Base-by-base conservation (phyloP, 1,140 invertebrate genomes). In the Trissolcus basalis region DNA sequence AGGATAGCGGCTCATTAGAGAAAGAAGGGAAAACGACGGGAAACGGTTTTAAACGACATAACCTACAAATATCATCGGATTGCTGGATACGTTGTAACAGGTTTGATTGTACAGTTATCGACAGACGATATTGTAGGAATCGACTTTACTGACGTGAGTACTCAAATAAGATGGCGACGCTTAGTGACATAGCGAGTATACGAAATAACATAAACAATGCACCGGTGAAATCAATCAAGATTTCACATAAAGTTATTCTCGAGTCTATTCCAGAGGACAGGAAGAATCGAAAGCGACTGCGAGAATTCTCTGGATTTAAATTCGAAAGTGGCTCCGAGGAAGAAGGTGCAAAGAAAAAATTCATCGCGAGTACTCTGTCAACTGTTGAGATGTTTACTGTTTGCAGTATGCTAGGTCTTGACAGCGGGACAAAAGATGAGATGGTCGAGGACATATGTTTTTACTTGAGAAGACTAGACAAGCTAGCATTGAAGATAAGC, bases 261-360 rank as follows among this genome's bases (percentile, higher is more conserved):
- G 69, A 64, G 27, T 12, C 11, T 43, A 54, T 58, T 8, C 14
- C 41, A 19, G 27, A 4, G 1, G 60, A 72, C 27, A 27, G 60
- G 12, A 64, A 51, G 41, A 56, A 41, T 45, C 27, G 69, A 10
- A 43, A 65, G 45, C 36, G 51, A 16, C 12, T 72, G 32, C 33
- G 51, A 64, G 41, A 72, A 14, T 72, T 72, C 45, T 41, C 45
- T 0, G 69, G 69, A 1, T 72, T 64, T 33, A 27, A 14, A 8
- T 50, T 72, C 27, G 41, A 59, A 41, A 0, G 1, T 0, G 60
- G 36, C 13, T 64, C 69, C 35, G 43, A 58, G 14, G 48, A 64
- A 27, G 16, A 64, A 12, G 9, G 16, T 8, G 48, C 2, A 1
- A 72, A 72, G n/a, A 65, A 12, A 55, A 4, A 32, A 12, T 27